Evolutionary conservation across 1,140 invertebrate species (phyloP).

Genomic region (Pararge aegeria): DNA sequence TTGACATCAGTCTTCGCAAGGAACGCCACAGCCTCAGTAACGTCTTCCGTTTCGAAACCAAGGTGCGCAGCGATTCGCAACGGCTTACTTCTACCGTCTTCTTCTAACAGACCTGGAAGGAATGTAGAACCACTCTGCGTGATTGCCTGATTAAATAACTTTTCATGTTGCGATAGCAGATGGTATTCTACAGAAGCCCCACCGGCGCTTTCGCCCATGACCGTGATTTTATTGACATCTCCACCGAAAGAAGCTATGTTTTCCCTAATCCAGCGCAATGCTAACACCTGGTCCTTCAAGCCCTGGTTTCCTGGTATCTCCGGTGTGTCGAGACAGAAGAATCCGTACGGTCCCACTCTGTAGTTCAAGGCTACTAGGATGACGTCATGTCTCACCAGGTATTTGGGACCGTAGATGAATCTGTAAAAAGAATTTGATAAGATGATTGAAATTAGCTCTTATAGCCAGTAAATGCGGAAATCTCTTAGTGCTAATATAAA

Average conservation of each 20-base stretch:
- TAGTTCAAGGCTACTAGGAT: constrained; percentile 83
- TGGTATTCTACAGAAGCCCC: constrained; percentile 56
- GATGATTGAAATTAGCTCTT: too few relatives aligned
- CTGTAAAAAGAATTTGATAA: too few relatives aligned
- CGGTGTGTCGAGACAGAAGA: constrained; percentile 83
- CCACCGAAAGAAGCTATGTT: constrained; percentile 86
- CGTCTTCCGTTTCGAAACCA: constrained; percentile 31
- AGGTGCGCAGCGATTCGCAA: constrained; percentile 34
- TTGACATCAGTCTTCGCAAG: constrained; percentile 21
- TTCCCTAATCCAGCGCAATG: constrained; percentile 83
- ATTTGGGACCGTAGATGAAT: constrained; percentile 72
- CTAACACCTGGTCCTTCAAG: constrained; percentile 85
- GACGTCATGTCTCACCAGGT: constrained; percentile 79
- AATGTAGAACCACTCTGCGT: constrained; percentile 37
- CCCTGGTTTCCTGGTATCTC: constrained; percentile 86
- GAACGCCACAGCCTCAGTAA: constrained; percentile 27
- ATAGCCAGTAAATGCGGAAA: too few relatives aligned
- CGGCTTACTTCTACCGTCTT: constrained; percentile 14
- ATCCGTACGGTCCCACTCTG: constrained; percentile 83
- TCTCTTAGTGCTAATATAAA: too few relatives aligned
- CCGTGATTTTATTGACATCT: constrained; percentile 82
- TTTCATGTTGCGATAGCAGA: constrained; percentile 39
- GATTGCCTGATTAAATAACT: constrained; percentile 43
- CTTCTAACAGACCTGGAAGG: constrained; percentile 9
- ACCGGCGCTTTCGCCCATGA: constrained; percentile 85